phyloP scores from a whole-genome alignment of 2,888 invertebrate genomes.

The Cyaniris semiargus region DNA sequence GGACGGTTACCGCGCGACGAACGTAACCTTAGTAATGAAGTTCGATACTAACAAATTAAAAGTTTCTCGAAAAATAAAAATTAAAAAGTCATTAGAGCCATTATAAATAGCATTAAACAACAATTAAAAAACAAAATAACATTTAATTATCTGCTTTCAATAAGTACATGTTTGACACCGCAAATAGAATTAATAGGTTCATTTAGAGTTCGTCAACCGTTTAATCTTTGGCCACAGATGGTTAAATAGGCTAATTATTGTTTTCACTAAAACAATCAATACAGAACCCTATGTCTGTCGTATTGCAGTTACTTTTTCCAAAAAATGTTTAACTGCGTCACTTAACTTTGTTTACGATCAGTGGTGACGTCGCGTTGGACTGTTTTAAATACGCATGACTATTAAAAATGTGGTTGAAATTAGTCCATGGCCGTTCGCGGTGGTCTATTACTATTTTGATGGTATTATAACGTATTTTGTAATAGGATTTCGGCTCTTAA shows the following conservation, averaged over 20 bases:
- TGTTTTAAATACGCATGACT: too few species aligned
- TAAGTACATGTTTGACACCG: background rate
- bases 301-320: background rate
- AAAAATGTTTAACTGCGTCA: background rate
- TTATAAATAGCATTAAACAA: background rate
- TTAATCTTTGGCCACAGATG: constrained; percentile 10
- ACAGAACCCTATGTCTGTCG: too few species aligned
- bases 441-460: background rate
- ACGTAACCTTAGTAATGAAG: too few species aligned
- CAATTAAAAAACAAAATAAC: background rate
- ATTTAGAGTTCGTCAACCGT: constrained; percentile 5
- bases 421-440: background rate
- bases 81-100: background rate
- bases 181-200: background rate
- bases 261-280: background rate
- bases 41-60: too few species aligned
- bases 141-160: background rate
- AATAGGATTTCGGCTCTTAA: background rate
- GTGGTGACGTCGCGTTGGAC: background rate
- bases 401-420: background rate
- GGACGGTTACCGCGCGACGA: too few species aligned
- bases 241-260: constrained; percentile 4
- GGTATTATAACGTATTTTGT: background rate
- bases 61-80: too few species aligned
- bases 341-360: background rate